Evolutionary conservation across 2,888 invertebrate species (phyloP), one percentile per base, ranked within the genome.

Genomic region (Hylaea fasciaria): DNA sequence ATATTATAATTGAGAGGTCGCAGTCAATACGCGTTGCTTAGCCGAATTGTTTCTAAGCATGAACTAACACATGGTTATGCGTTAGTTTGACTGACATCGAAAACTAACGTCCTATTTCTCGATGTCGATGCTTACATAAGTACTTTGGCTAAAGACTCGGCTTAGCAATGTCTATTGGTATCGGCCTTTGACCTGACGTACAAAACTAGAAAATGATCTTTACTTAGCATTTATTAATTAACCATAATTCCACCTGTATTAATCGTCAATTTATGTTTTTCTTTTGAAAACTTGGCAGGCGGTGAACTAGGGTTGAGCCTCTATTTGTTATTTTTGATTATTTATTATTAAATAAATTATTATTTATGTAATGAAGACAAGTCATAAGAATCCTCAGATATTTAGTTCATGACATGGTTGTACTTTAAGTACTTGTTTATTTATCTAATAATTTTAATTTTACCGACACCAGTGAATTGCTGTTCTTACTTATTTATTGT

Each of bases 341-440:
- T 14, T 13, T 14, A 14, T 40, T 14, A 14, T 37, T 40, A 40
- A 40, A 14, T 40, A 8, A 14, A 5, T 28, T 40, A 40, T 16
- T 5, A n/a, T 44, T 22, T 22, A 22, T 5, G 22, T 44, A 22
- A 44, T 44, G 5, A 12, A 2, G 32, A 55, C 47, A 41, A 55
- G 2, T 35, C 3, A n/a, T 5, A 57, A 57, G 57, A 57, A 57
- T 57, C 48, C 57, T 57, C 57, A 46, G 44, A 29, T 37, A 32
- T 22, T 46, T 39, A 39, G 11, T 43, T 56, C 43, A 56, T 56
- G 55, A 43, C 48, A 43, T 14, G 17, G 11, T 13, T 37, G 47
- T 47, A 40, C 13, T 48, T 1, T 41, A 41, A 41, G 10, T 41
- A 43, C n/a, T 39, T 47, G 10, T 29, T 37, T 39, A 22, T 55